Evolutionary conservation across 2,888 invertebrate genomes (phyloP), one percentile per base, ranked within the genome.

Genomic region (Timema podura): DNA sequence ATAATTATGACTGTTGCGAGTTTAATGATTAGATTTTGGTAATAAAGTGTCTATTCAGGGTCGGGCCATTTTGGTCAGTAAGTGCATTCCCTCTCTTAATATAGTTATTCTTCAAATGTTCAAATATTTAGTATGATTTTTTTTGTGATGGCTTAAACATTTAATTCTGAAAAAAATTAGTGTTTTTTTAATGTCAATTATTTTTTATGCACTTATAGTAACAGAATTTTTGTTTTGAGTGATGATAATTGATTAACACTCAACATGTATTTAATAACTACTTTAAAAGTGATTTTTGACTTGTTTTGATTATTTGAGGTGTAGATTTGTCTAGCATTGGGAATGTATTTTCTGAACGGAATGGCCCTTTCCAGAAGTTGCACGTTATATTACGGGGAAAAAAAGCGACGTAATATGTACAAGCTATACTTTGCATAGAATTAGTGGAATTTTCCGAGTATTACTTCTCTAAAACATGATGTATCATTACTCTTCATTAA

Each of bases 341-440:
- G 69, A 71, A 61, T 68, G 73, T 72, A 64, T 72, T 73, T 74
- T 70, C 74, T 73, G 75, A 70, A 71, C 75, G 73, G 69, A 72
- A 71, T 72, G 76, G 75, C 74, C 76, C 75, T 68, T 48, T 67
- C n/a, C 47, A 30, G 54, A 65, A 54, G 68, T 49, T 65, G 69
- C 65, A 64, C 48, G 49, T 15, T 44, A 44, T 30, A 47, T 67
- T 61, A 59, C 59, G 59, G 57, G 46, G 57, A 65, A 67, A 61
- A 48, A 47, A 30, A 47, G 49, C 64, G 30, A 66, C 45, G 30
- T 30, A 66, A 68, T 64, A 61, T 83, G 81, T 91, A 91, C 90
- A 90, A 90, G 89, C 91, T 91, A 91, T 91, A 91, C 91, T 92
- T 91, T 91, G 91, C 91, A 91, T 91, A 90, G 90, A 91, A 90